A percentile compares a stretch with the other conserved stretches of the same genome.
phyloP scores from a whole-genome alignment of 1,140 invertebrate species.

The Rhynchophorus ferrugineus region DNA sequence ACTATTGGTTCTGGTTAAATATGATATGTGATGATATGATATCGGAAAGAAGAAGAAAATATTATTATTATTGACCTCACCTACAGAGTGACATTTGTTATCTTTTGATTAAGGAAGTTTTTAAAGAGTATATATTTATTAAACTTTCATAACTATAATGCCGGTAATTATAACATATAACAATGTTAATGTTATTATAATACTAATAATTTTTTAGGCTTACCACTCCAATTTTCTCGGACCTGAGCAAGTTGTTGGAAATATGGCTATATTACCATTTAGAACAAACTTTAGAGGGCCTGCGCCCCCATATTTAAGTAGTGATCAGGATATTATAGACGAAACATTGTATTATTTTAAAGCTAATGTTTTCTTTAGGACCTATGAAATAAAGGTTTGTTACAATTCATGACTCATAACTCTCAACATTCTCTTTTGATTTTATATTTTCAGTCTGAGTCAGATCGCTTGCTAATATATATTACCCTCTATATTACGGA shows the following conservation, averaged over 20 bases:
- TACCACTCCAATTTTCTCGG: slow-evolving; percentile 88
- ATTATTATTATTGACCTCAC: too few relatives aligned
- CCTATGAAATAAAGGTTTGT: slow-evolving; percentile 92
- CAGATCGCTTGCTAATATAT: slow-evolving; percentile 94
- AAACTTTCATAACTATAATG: too few relatives aligned
- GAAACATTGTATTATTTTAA: slow-evolving; percentile 97
- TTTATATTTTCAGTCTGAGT: slow-evolving; percentile 67
- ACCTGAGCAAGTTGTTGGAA: slow-evolving; percentile 70
- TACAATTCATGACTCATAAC: background rate
- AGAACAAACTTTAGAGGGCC: slow-evolving; percentile 38
- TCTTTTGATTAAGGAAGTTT: too few relatives aligned
- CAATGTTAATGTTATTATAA: too few relatives aligned
- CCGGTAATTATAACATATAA: too few relatives aligned
- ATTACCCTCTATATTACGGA: slow-evolving; percentile 98
- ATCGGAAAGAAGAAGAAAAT: too few relatives aligned
- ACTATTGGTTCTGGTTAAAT: too few relatives aligned
- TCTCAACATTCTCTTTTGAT: slow-evolving; percentile 5
- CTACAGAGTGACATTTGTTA: too few relatives aligned
- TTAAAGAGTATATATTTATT: too few relatives aligned
- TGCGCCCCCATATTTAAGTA: slow-evolving; percentile 52
- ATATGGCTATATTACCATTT: slow-evolving; percentile 63
- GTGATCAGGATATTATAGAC: slow-evolving; percentile 89
- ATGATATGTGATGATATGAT: too few relatives aligned
- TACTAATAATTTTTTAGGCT: slow-evolving; percentile 49
- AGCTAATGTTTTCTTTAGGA: slow-evolving; percentile 98